These are phyloP conservation scores for Oreochromis tanganicae DNA, from an alignment of 2,113 vertebrate species.

Conservation along the genomic window DNA sequence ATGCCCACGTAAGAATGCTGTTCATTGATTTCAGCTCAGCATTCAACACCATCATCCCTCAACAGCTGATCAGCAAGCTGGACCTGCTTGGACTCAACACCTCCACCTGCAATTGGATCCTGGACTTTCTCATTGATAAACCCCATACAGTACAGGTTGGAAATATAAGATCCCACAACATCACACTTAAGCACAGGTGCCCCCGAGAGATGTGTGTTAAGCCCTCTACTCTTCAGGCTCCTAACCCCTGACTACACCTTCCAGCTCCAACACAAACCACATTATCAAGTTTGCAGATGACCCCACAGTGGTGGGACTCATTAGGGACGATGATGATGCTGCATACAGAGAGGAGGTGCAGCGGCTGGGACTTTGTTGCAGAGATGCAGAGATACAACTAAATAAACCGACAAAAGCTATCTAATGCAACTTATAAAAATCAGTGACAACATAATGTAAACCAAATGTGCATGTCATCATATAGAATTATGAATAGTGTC, in stretches of 20 bases:
- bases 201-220: not conserved
- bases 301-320: not conserved
- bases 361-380: not conserved
- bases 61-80: not conserved
- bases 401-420: not conserved
- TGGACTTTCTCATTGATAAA: not conserved
- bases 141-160: not conserved
- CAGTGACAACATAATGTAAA: not conserved
- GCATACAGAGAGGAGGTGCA: not conserved
- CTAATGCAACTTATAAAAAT: not conserved
- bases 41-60: not conserved
- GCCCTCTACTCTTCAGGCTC: not conserved
- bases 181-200: not conserved
- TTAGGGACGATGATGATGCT: not conserved
- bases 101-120: not conserved
- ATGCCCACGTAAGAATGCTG: not conserved
- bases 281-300: not conserved
- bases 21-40: not conserved
- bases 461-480: not conserved
- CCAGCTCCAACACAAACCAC: not conserved
- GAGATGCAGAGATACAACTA: not conserved
- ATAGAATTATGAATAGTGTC: not conserved
- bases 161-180: not conserved
- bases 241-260: not conserved
- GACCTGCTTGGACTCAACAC: not conserved